A percentile compares a stretch with the other conserved stretches of the same genome.
Evolutionary conservation across 2,888 invertebrate genomes (phyloP).

Genomic region (Scotopteryx bipunctaria): DNA sequence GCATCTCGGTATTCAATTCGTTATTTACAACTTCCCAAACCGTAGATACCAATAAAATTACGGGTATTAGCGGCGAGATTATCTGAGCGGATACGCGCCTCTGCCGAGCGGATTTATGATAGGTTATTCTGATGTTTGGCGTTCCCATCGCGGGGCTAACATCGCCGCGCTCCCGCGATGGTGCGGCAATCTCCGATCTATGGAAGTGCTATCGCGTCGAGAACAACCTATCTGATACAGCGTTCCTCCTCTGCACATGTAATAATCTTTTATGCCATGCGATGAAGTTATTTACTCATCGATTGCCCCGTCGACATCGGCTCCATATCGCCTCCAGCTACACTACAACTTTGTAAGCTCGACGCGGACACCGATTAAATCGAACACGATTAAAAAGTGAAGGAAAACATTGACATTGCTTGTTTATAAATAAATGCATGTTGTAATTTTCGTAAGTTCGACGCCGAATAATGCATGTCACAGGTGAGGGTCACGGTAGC

Average conservation of each 20-base stretch:
- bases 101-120: constrained; percentile 58
- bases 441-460: constrained; percentile 25
- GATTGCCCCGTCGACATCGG: constrained; percentile 46
- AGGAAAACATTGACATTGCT: constrained; percentile 26
- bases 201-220: constrained; percentile 45
- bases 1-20: constrained; percentile 34
- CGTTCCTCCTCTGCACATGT: constrained; percentile 48
- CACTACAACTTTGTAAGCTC: constrained; percentile 36
- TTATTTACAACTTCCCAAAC: constrained; percentile 55
- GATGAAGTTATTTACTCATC: constrained; percentile 61
- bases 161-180: constrained; percentile 38
- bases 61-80: constrained; percentile 49
- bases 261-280: constrained; percentile 58
- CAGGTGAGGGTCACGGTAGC: constrained; percentile 53
- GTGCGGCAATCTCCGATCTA: constrained; percentile 53
- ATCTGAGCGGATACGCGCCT: constrained; percentile 58
- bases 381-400: constrained; percentile 25
- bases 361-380: constrained; percentile 21
- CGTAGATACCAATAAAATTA: constrained; percentile 49
- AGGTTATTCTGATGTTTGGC: constrained; percentile 59
- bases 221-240: constrained; percentile 56
- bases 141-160: constrained; percentile 51
- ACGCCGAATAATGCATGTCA: constrained; percentile 41
- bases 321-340: constrained; percentile 33
- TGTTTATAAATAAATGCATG: constrained; percentile 21